Base-by-base conservation (phyloP, 2,113 vertebrate species). In the Monopterus albus region DNA sequence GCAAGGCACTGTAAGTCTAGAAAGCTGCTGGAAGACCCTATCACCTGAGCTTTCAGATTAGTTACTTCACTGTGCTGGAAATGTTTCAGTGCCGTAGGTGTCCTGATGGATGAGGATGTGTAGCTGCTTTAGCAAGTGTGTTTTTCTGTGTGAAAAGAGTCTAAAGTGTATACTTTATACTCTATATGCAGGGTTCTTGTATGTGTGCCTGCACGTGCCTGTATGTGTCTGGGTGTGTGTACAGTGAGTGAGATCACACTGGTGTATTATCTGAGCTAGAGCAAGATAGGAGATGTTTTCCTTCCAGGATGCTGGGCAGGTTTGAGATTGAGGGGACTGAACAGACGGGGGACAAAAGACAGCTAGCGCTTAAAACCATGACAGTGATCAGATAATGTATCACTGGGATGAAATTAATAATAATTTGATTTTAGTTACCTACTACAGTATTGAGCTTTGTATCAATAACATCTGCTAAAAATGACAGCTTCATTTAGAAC, bases 291-390 rank as follows among this genome's bases (percentile, higher is more conserved):
- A 81, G 75, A 74, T 88, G 78, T 87, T 84, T 89, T 82, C 75
- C 74, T 82, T 85, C 75, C 82, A 85, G 80, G 85, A 84, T 89
- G 82, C 77, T 57, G 68, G 75, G 72, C 83, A 77, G 73, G 78
- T 76, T 83, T 61, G 75, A 87, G 84, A 84, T 69, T 82, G 87
- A 86, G 85, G 87, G 80, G 57, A 88, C 79, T 88, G 82, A 88
- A 87, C 73, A 84, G 78, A 83, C 78, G 58, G 58, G 80, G 87
- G 77, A 87, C 84, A 85, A 83, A 83, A 84, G 86, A 62, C 2
- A 73, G 84, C 8, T 79, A 86, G 80, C 68, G n/a, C n/a, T n/a
- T n/a, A n/a, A n/a, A n/a, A n/a, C n/a, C n/a, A n/a, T n/a, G n/a
- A n/a, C n/a, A n/a, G n/a, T n/a, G n/a, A n/a, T n/a, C n/a, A n/a